Conservation (phyloP, 1,140 invertebrate species). For the Anoplolepis gracilipes region DNA sequence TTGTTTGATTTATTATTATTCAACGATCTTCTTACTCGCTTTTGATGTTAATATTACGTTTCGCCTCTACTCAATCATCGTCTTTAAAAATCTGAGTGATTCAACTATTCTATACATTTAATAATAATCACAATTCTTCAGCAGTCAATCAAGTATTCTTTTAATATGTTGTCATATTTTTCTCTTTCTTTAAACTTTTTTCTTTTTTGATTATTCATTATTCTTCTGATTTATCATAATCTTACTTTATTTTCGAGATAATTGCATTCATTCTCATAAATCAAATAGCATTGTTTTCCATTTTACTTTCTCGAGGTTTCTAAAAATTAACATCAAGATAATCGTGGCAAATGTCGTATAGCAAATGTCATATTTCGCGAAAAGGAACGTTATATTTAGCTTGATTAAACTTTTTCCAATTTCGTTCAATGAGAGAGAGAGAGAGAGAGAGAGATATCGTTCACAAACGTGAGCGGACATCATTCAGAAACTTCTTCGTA, state of each 20-base stretch:
- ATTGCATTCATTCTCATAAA: neutral
- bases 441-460: constrained; percentile 42
- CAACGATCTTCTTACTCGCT: constrained; percentile 26
- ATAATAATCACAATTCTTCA: neutral
- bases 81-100: constrained; percentile 38
- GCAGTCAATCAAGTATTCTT: neutral
- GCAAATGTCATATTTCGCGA: constrained; percentile 59
- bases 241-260: neutral
- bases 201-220: neutral
- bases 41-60: constrained; percentile 25
- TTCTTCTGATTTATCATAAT: neutral
- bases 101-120: constrained; percentile 10
- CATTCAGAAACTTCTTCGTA: constrained; percentile 9
- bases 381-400: constrained; percentile 70
- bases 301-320: neutral
- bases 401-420: constrained; percentile 67
- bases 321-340: constrained; percentile 17
- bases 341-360: constrained; percentile 41
- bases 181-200: neutral
- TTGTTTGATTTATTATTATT: constrained; percentile 59
- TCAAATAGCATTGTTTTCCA: neutral
- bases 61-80: constrained; percentile 40
- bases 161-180: neutral
- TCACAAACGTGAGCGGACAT: constrained; percentile 62
- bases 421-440: constrained; percentile 58